Base-by-base conservation (phyloP, 2,797 vertebrate genomes). In the Gouania willdenowi region DNA sequence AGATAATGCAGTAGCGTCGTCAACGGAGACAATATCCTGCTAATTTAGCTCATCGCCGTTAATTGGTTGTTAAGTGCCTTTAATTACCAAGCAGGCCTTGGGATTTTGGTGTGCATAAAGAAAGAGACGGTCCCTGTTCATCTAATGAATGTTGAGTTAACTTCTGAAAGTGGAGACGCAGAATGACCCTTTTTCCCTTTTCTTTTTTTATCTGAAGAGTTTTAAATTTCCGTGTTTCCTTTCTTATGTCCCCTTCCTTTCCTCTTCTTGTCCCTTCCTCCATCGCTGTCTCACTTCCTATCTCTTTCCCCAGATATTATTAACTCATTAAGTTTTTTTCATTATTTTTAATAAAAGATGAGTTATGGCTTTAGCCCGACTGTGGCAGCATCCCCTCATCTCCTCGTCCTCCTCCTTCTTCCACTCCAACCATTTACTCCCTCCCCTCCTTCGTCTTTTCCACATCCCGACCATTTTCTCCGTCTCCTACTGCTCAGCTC, bases 311-410 rank as follows among this genome's bases (percentile, higher is more conserved):
- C 64, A 74, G 81, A 87, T 85, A 83, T 84, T 85, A 85, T 84
- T 84, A 85, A 84, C 77, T 85, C 84, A 85, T 87, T 85, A 83
- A 81, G 77, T 83, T 83, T 84, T 82, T 87, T 84, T 84, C 79
- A 83, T 85, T 81, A 83, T 82, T 82, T 81, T 82, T 81, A 85
- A 87, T 87, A 85, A 87, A 84, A 84, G 83, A 87, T 87, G 85
- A 84, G 84, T 85, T 84, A 87, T 87, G 84, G 79, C 81, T 85
- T 83, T 78, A 85, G 84, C 82, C 74, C 83, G 74, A 62, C 66
- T 74, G 72, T 80, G 77, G 77, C 79, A 80, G 76, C 69, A 65
- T 36, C 72, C 64, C 64, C 59, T 14, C 59, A 24, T 45, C 38
- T 31, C 57, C 29, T 39, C 45, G 42, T 47, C 68, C 36, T 36